These are phyloP conservation scores for Epirrhoe tristata DNA, from an alignment of 2,888 invertebrate species.

Conservation along the genomic window DNA sequence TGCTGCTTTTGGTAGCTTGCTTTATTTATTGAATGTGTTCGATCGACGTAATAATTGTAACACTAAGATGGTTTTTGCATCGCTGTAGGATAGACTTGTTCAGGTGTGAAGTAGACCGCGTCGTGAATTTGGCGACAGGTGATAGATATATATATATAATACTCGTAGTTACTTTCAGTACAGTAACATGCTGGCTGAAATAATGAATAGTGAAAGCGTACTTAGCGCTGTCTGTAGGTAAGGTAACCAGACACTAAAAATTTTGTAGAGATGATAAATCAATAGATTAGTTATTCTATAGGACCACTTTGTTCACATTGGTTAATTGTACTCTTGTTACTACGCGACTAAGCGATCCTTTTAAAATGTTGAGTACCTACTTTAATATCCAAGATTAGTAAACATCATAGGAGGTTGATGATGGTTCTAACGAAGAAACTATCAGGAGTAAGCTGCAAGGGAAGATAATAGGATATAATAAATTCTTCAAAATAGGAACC, in stretches of 20 bases:
- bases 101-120: neutral
- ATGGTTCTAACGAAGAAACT: neutral
- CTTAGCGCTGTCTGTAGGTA: too few relatives aligned
- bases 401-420: neutral
- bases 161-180: neutral
- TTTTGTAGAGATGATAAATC: too few relatives aligned
- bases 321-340: neutral
- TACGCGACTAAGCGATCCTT: neutral
- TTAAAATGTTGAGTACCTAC: neutral
- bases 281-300: too few relatives aligned
- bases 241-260: too few relatives aligned
- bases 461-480: neutral
- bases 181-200: neutral
- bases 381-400: neutral
- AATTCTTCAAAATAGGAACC: neutral
- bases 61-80: neutral
- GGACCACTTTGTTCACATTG: too few relatives aligned
- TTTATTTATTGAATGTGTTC: constrained; percentile 24
- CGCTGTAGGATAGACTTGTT: neutral
- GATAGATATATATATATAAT: too few relatives aligned
- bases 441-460: neutral
- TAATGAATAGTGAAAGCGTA: neutral
- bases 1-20: constrained; percentile 72
- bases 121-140: neutral
- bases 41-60: constrained; percentile 30